Conservation (phyloP, 2,888 invertebrate species). For the Drosophila conformis region DNA sequence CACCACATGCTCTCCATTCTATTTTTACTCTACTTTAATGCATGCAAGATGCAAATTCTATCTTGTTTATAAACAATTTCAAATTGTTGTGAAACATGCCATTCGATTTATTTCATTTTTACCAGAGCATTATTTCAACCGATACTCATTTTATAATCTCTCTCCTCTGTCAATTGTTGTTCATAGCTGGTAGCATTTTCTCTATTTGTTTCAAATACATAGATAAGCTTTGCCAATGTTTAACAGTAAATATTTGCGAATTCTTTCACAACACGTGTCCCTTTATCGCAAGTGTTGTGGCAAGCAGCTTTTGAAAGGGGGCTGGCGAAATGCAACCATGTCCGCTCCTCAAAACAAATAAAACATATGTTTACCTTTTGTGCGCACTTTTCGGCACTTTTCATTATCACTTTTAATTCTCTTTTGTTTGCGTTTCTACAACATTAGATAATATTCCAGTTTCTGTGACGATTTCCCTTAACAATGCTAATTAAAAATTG, state of each 20-base stretch:
- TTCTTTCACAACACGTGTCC: not conserved
- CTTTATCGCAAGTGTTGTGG: not conserved
- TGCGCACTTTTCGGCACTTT: slow-evolving; percentile 5
- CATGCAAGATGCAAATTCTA: slow-evolving; percentile 25
- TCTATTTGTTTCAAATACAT: not conserved
- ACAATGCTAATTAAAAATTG: slow-evolving; percentile 33
- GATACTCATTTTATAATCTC: not conserved
- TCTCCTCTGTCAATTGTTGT: not conserved
- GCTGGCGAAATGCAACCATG: not conserved
- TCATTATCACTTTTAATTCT: not conserved
- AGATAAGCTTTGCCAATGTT: not conserved
- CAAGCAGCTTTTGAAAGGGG: not conserved
- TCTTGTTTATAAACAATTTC: slow-evolving; percentile 24
- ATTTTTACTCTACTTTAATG: slow-evolving; percentile 18
- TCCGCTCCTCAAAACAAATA: no score
- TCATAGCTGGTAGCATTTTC: not conserved
- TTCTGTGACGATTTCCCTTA: not conserved
- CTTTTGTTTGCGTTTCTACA: slow-evolving; percentile 9
- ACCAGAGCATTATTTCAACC: not conserved
- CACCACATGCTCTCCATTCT: slow-evolving; percentile 19
- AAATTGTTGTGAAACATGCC: slow-evolving; percentile 12
- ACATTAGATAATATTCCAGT: slow-evolving; percentile 7
- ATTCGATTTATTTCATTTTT: not conserved
- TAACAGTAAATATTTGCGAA: not conserved
- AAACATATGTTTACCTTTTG: slow-evolving; percentile 2